Evolutionary conservation across 1,140 invertebrate species (phyloP).

Genomic region (Vanessa atalanta): DNA sequence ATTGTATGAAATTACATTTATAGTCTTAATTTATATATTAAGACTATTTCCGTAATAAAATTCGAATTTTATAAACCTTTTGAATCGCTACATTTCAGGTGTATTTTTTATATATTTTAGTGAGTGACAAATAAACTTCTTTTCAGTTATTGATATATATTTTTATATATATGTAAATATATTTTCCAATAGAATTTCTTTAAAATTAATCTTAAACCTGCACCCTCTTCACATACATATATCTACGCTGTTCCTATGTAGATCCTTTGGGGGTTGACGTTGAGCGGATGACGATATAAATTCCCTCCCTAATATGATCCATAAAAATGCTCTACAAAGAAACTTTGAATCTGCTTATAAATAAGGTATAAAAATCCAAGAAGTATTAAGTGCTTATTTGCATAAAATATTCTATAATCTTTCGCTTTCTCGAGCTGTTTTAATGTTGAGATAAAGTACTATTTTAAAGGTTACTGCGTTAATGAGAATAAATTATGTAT

Average conservation of each 20-base stretch:
- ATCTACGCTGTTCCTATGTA: conserved; percentile 6
- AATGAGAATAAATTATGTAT: conserved; percentile 10
- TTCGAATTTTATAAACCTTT: too few species aligned
- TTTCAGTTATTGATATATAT: too few species aligned
- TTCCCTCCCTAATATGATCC: conserved; percentile 16
- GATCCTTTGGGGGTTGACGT: conserved; percentile 14
- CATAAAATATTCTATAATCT: conserved; percentile 32
- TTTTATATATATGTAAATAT: too few species aligned
- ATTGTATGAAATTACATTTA: too few species aligned
- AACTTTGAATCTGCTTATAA: conserved; percentile 18
- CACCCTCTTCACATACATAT: conserved; percentile 1
- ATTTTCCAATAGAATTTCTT: background rate
- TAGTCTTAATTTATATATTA: too few species aligned
- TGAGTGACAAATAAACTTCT: too few species aligned
- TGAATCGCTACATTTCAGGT: too few species aligned
- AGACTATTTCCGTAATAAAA: too few species aligned
- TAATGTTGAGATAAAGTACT: conserved; percentile 13
- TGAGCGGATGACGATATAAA: conserved; percentile 8
- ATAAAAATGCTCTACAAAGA: conserved; percentile 12
- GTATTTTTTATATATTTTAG: too few species aligned
- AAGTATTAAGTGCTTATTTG: conserved; percentile 26
- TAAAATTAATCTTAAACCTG: conserved; percentile 11
- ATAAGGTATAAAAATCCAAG: conserved; percentile 22
- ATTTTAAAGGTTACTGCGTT: conserved; percentile 17
- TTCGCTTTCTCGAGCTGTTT: conserved; percentile 8